Conservation (phyloP, 2,888 invertebrate genomes). For the Orthosia incerta region DNA sequence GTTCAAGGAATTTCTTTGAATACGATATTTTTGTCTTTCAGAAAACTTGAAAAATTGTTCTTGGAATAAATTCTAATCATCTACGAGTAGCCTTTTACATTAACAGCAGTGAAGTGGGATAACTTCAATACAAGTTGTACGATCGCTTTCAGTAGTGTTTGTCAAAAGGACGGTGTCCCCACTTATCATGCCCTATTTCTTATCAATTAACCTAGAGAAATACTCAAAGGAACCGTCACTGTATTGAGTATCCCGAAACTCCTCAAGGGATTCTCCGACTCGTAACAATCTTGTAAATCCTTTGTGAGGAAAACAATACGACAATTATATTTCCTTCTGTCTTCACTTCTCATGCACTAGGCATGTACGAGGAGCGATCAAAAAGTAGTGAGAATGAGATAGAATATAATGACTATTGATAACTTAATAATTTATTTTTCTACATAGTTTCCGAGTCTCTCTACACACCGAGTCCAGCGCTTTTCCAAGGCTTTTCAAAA, state of each 20-base stretch:
- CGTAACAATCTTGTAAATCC: not conserved
- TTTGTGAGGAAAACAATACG: no score
- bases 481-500: no score
- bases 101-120: not conserved
- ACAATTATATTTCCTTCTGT: no score
- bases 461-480: no score
- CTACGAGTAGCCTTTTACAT: no score
- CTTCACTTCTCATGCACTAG: no score
- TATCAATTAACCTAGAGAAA: not conserved
- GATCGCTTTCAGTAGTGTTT: not conserved
- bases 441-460: no score
- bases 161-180: not conserved
- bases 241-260: not conserved
- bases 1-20: slow-evolving; percentile 5
- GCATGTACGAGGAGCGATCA: no score
- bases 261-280: not conserved
- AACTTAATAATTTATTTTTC: no score
- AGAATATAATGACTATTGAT: no score
- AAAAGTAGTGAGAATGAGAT: no score
- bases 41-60: not conserved
- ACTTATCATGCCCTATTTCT: not conserved
- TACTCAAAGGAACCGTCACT: not conserved
- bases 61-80: slow-evolving; percentile 15
- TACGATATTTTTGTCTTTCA: not conserved
- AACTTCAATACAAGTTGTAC: not conserved